Conservation (phyloP, 2,797 vertebrate genomes). For the Anas bernieri region DNA sequence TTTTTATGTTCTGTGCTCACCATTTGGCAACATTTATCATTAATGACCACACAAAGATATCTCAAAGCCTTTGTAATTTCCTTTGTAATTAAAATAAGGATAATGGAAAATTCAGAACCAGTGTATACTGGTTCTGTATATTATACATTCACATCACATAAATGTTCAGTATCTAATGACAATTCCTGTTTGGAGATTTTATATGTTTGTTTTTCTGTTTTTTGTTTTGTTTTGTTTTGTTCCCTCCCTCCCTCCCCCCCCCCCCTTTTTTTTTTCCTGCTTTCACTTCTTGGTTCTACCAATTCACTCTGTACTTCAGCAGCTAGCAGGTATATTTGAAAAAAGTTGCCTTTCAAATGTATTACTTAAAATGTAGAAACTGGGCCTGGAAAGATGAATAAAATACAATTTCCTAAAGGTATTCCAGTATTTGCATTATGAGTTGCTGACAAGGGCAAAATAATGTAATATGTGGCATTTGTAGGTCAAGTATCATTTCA, state of each 20-base stretch:
- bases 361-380: slow-evolving; percentile 9
- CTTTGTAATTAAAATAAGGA: not conserved
- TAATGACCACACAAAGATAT: not conserved
- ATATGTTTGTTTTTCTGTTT: not conserved
- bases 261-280: not conserved
- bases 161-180: not conserved
- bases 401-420: slow-evolving; percentile 6
- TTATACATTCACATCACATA: not conserved
- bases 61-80: not conserved
- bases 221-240: not conserved
- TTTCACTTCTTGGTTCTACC: not conserved
- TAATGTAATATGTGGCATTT: not conserved
- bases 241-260: rapidly evolving
- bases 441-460: not conserved
- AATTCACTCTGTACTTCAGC: not conserved
- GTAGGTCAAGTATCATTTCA: not conserved
- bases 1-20: not conserved
- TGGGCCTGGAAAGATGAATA: not conserved
- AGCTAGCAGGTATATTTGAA: not conserved
- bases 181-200: not conserved
- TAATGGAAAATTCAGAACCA: not conserved
- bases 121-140: not conserved
- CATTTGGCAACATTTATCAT: not conserved
- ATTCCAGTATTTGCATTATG: not conserved
- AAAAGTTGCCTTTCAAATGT: not conserved